These are phyloP conservation scores for Sclerurus mexicanus DNA, from an alignment of 2,113 vertebrate species.

Conservation along the genomic window DNA sequence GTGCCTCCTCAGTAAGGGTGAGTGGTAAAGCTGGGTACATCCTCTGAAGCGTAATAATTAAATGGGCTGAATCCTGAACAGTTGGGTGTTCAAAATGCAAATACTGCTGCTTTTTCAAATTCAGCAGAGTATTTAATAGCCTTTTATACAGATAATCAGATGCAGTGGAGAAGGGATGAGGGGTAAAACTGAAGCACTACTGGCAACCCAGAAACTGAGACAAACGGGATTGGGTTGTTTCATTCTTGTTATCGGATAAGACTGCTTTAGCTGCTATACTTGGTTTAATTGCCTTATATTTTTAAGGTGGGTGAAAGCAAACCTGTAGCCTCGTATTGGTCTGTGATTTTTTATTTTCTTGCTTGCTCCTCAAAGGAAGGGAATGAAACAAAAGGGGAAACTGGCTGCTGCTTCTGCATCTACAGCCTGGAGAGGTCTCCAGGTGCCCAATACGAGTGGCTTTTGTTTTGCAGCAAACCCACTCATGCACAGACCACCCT, in stretches of 20 bases:
- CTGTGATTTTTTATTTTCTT: not conserved
- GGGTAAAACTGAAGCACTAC: not conserved
- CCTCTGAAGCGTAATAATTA: not conserved
- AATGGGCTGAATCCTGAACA: not conserved
- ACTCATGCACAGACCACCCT: not conserved
- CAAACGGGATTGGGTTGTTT: not conserved
- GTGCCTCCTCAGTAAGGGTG: not conserved
- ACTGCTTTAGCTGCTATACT: not conserved
- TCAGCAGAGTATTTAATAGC: slow-evolving; percentile 10
- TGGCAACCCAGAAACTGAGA: not conserved
- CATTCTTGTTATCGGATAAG: not conserved
- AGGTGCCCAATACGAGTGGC: not conserved
- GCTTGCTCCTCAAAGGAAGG: not conserved
- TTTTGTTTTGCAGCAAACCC: not conserved
- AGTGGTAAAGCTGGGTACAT: not conserved
- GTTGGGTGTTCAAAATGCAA: slow-evolving; percentile 20
- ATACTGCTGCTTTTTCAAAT: not conserved
- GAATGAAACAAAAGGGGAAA: not conserved
- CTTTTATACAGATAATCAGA: slow-evolving; percentile 1
- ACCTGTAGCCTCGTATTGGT: not conserved
- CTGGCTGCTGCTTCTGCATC: not conserved
- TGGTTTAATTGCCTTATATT: not conserved
- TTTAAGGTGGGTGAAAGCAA: not conserved
- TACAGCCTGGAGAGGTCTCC: not conserved
- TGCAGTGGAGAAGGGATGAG: not conserved